Evolutionary conservation across 2,797 vertebrate species (phyloP).

Genomic region (Phrynocephalus vlangalii): DNA sequence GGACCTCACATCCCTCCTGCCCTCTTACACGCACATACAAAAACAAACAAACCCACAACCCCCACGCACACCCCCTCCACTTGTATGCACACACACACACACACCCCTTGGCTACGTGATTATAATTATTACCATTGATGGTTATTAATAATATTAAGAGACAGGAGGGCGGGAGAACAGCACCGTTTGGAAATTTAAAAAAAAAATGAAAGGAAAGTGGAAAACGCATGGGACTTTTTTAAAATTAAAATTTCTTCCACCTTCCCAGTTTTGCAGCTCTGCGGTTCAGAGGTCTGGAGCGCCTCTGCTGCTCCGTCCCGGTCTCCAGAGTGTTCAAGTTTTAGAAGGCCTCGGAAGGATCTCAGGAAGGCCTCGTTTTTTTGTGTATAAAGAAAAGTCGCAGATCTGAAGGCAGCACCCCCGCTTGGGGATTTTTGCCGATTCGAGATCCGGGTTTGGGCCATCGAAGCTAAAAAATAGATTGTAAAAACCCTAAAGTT

Average conservation of each 20-base stretch:
- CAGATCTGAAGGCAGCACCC: no score
- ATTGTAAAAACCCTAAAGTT: background rate
- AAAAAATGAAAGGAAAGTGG: slow-evolving; percentile 31
- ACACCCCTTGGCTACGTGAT: slow-evolving; percentile 57
- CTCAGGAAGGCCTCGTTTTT: no score
- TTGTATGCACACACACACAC: slow-evolving; percentile 14
- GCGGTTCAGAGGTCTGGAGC: background rate
- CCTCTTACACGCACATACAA: background rate
- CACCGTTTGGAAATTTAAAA: slow-evolving; percentile 48
- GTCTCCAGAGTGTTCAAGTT: background rate
- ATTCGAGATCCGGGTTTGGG: no score
- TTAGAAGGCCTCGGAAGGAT: background rate
- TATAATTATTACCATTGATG: slow-evolving; percentile 2
- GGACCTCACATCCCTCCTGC: background rate
- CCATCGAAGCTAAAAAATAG: no score
- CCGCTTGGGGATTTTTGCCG: background rate
- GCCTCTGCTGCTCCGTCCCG: background rate
- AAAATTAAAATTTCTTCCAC: no score
- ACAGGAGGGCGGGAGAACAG: slow-evolving; percentile 11
- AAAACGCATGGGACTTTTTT: background rate
- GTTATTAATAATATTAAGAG: slow-evolving; percentile 22
- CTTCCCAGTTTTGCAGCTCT: background rate
- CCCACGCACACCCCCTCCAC: slow-evolving; percentile 45
- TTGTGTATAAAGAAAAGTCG: no score
- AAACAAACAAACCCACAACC: no score